A percentile compares a stretch with the other conserved stretches of the same genome.
phyloP scores from a whole-genome alignment of 1,140 invertebrate species.

The Drosophila kanapiae region DNA sequence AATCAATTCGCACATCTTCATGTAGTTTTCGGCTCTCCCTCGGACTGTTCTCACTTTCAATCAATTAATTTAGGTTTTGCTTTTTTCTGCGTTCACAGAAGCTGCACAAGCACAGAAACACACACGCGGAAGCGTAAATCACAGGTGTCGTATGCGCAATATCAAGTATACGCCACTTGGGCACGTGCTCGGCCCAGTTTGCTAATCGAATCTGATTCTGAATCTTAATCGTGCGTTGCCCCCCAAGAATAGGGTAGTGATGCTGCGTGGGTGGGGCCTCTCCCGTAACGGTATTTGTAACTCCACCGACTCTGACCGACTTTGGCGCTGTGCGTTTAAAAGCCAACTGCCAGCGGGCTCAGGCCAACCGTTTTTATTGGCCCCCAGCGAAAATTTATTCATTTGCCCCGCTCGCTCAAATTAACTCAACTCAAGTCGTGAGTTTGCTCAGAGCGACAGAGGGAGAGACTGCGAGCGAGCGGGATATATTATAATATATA shows the following conservation, averaged over 20 bases:
- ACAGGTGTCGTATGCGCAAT: conserved; percentile 37
- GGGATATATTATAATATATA: conserved; percentile 5
- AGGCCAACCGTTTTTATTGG: conserved; percentile 68
- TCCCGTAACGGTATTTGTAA: not conserved
- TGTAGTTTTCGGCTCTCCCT: conserved; percentile 16
- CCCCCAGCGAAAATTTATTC: conserved; percentile 38
- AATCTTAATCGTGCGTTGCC: conserved; percentile 50
- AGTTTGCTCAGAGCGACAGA: conserved; percentile 27
- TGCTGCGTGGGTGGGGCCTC: conserved; percentile 7
- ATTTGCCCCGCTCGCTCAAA: conserved; percentile 49
- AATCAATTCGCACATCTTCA: conserved; percentile 80
- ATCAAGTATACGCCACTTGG: conserved; percentile 45
- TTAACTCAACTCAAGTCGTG: conserved; percentile 50
- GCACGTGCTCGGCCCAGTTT: conserved; percentile 54
- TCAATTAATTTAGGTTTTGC: conserved; percentile 2
- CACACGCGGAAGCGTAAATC: not conserved
- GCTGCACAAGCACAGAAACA: not conserved
- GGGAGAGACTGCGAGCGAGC: not conserved
- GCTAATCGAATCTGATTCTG: conserved; percentile 14
- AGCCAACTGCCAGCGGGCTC: conserved; percentile 55
- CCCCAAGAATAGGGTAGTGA: not conserved
- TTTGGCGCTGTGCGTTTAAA: conserved; percentile 53
- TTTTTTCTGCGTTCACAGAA: not conserved
- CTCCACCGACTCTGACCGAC: conserved; percentile 40
- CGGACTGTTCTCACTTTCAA: conserved; percentile 21